Evolutionary conservation across 2,113 vertebrate genomes (phyloP).

Genomic region (Chinchilla lanigera): DNA sequence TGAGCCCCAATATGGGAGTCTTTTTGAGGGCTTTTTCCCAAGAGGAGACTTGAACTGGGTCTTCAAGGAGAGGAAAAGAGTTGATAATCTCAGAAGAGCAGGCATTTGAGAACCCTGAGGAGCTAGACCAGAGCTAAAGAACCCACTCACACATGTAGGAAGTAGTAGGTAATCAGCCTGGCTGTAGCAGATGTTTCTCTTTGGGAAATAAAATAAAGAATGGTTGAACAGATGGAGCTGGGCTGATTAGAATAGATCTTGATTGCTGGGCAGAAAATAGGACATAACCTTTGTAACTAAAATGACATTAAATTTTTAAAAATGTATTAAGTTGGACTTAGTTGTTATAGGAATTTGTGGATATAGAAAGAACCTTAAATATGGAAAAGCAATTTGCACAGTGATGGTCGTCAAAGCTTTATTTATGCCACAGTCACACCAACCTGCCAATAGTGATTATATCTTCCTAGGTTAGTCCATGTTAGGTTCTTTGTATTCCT

Average conservation of each 20-base stretch:
- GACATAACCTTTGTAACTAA: not conserved
- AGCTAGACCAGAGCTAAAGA: not conserved
- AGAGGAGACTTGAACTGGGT: not conserved
- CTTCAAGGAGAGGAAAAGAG: not conserved
- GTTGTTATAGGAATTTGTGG: not conserved
- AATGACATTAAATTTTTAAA: not conserved
- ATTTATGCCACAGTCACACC: not conserved
- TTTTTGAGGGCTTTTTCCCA: slow-evolving; percentile 28
- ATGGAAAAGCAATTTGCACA: slow-evolving; percentile 20
- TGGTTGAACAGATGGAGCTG: not conserved
- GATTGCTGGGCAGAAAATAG: not conserved
- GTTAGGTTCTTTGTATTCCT: not conserved
- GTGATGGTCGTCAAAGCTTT: not conserved
- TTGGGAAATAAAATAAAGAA: not conserved
- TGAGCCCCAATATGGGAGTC: not conserved
- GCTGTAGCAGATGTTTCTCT: not conserved
- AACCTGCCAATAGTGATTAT: not conserved
- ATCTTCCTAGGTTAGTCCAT: not conserved
- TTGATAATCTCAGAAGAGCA: not conserved
- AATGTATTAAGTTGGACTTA: not conserved
- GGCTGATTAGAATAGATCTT: not conserved
- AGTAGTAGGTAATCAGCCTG: not conserved
- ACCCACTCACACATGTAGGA: too few species aligned
- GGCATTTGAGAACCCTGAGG: not conserved
- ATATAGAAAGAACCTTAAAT: slow-evolving; percentile 21